phyloP scores from a whole-genome alignment of 30 jellyfish, hydroid and myxozoan species.

The Morbakka virulenta region DNA sequence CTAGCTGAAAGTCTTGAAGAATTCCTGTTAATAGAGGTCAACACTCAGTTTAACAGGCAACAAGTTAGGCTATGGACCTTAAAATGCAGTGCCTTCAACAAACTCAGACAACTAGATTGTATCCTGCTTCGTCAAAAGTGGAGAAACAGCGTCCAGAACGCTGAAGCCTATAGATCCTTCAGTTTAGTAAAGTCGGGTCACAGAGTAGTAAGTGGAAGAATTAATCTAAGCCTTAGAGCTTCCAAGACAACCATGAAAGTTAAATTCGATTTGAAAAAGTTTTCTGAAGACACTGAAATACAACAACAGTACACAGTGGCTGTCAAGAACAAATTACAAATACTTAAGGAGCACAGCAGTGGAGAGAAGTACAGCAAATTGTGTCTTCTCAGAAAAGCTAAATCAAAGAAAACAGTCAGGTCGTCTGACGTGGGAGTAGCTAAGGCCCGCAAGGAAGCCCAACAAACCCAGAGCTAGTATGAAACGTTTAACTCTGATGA shows the following conservation, averaged over 20 bases:
- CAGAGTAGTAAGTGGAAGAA: background rate
- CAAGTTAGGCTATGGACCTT: background rate
- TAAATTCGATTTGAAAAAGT: background rate
- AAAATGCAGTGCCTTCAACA: background rate
- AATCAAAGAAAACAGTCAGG: too few species aligned
- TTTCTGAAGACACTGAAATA: background rate
- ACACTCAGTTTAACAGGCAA: background rate
- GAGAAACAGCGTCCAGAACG: slow-evolving; percentile 7
- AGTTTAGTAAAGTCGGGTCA: background rate
- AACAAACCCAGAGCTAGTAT: too few species aligned
- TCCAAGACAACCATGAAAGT: background rate
- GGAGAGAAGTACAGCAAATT: background rate
- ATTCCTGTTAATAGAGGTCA: background rate
- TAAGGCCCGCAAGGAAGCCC: too few species aligned
- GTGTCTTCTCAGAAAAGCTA: too few species aligned
- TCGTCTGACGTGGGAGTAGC: too few species aligned
- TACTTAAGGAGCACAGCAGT: too few species aligned
- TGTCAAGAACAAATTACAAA: background rate
- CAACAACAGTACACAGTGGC: background rate
- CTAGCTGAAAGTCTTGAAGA: background rate
- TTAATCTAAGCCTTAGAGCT: background rate
- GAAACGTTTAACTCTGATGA: background rate
- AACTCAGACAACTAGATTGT: background rate
- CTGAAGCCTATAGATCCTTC: background rate
- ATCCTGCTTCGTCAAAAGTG: background rate